Conservation (phyloP, 1,140 invertebrate genomes). For the Leptinotarsa texana region DNA sequence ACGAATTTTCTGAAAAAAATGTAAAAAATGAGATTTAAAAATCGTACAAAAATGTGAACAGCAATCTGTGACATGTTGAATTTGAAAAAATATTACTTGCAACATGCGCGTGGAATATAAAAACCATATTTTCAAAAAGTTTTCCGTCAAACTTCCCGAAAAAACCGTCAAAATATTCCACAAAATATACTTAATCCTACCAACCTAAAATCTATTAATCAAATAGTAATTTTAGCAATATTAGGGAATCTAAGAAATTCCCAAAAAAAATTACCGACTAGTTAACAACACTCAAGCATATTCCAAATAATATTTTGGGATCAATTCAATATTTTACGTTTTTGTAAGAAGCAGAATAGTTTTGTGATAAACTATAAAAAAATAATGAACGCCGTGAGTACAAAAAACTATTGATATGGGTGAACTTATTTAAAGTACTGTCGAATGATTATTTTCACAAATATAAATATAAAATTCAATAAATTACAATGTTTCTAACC, state of each 20-base stretch:
- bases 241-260: not conserved
- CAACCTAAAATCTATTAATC: not conserved
- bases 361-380: not conserved
- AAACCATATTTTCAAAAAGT: conserved; percentile 16
- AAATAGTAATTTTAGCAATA: not conserved
- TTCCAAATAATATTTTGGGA: conserved; percentile 23
- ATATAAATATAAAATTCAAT: not conserved
- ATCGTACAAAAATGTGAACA: conserved; percentile 10
- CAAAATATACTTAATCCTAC: not conserved
- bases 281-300: conserved; percentile 30
- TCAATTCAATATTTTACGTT: not conserved
- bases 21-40: conserved; percentile 7
- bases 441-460: not conserved
- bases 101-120: conserved; percentile 20
- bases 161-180: conserved; percentile 19
- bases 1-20: conserved; percentile 20
- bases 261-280: conserved; percentile 18
- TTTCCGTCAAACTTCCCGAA: not conserved
- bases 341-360: not conserved
- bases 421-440: not conserved
- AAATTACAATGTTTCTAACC: not conserved
- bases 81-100: conserved; percentile 17
- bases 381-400: not conserved
- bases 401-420: not conserved
- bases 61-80: not conserved